Evolutionary conservation across 1,140 invertebrate species (phyloP).

Genomic region (Apocrypta bakeri): DNA sequence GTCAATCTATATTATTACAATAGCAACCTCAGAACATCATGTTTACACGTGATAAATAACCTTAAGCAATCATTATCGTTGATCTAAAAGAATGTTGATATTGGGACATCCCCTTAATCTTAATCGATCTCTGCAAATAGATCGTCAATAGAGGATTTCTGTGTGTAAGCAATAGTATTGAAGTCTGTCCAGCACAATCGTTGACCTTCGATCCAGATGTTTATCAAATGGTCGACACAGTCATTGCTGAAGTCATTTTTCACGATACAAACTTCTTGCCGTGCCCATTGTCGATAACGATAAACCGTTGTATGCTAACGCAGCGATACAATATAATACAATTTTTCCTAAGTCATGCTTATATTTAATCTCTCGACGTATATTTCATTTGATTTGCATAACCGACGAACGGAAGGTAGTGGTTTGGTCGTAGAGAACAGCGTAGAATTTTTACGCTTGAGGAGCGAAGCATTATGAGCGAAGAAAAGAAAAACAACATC

Average conservation of each 20-base stretch:
- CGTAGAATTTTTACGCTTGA: neutral
- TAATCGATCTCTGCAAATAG: slow-evolving; percentile 71
- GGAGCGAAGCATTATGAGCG: slow-evolving; percentile 43
- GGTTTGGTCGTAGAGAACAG: neutral
- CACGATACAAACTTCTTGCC: slow-evolving; percentile 20
- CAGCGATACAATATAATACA: too few relatives aligned
- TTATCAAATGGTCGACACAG: slow-evolving; percentile 64
- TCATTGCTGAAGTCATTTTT: slow-evolving; percentile 61
- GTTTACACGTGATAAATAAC: too few relatives aligned
- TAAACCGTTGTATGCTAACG: neutral
- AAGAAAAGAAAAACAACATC: too few relatives aligned
- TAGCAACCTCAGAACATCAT: too few relatives aligned
- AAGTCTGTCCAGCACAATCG: slow-evolving; percentile 70
- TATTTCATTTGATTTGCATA: neutral
- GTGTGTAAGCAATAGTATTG: slow-evolving; percentile 67
- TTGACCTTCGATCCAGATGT: slow-evolving; percentile 70
- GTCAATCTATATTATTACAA: too few relatives aligned
- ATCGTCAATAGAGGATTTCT: slow-evolving; percentile 73
- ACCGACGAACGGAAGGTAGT: neutral
- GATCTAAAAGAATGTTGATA: too few relatives aligned
- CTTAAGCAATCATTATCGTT: too few relatives aligned
- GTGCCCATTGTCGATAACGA: slow-evolving; percentile 38
- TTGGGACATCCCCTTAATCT: too few relatives aligned
- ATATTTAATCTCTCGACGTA: too few relatives aligned
- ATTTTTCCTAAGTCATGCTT: too few relatives aligned